A percentile compares a stretch with the other conserved stretches of the same genome.
Evolutionary conservation across 2,113 vertebrate genomes (phyloP).

Genomic region (Phyllopteryx taeniolatus): DNA sequence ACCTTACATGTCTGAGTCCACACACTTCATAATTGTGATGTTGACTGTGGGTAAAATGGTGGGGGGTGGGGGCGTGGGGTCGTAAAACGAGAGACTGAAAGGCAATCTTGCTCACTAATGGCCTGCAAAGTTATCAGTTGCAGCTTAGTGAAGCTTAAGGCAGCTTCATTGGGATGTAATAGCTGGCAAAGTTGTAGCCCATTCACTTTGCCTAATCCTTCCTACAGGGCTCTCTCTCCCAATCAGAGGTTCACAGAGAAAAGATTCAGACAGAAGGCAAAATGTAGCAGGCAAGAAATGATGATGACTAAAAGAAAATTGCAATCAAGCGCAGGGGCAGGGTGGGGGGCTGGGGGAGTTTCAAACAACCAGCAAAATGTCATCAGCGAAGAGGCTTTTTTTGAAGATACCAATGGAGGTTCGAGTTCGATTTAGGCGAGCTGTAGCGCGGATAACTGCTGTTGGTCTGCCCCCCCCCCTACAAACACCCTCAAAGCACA

Average conservation of each 20-base stretch:
- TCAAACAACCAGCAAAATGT: constrained; percentile 32
- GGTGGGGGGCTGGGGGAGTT: constrained; percentile 31
- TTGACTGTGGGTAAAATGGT: constrained; percentile 58
- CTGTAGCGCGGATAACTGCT: constrained; percentile 29
- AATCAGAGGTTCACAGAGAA: constrained; percentile 61
- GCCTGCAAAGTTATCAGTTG: constrained; percentile 77
- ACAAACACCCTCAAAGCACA: constrained; percentile 24
- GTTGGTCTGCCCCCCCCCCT: constrained; percentile 10
- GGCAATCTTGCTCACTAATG: constrained; percentile 71
- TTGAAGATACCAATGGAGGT: constrained; percentile 30
- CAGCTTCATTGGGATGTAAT: constrained; percentile 73
- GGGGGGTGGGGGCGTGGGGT: constrained; percentile 11
- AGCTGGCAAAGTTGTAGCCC: constrained; percentile 70
- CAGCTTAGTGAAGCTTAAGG: constrained; percentile 75
- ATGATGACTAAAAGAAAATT: constrained; percentile 52
- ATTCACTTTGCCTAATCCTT: constrained; percentile 71
- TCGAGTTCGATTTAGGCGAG: constrained; percentile 30
- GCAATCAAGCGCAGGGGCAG: constrained; percentile 54
- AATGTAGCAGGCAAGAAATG: constrained; percentile 33
- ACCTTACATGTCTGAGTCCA: constrained; percentile 46
- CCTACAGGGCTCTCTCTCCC: constrained; percentile 63
- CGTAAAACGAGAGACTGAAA: constrained; percentile 57
- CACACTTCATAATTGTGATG: constrained; percentile 58
- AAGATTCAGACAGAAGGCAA: constrained; percentile 32
- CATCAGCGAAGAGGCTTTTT: constrained; percentile 28